phyloP scores from a whole-genome alignment of 2,888 invertebrate genomes.

The Plusia festucae region DNA sequence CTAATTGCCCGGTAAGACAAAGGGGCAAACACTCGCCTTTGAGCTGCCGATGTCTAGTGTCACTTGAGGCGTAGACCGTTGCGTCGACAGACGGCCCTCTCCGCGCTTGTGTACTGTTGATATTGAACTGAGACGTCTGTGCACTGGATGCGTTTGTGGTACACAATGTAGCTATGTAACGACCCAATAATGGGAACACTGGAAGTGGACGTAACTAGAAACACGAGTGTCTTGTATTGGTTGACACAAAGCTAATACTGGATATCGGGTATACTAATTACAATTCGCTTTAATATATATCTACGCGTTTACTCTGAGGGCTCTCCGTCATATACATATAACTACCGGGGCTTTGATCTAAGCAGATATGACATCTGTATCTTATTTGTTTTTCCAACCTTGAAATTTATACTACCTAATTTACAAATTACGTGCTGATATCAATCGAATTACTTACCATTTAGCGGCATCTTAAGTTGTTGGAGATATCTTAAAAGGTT shows the following conservation, averaged over 20 bases:
- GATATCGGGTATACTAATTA: slow-evolving; percentile 7
- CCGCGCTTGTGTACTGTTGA: slow-evolving; percentile 65
- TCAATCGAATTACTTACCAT: not conserved
- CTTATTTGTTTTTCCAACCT: not conserved
- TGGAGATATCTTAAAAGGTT: slow-evolving; percentile 2
- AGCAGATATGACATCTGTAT: not conserved
- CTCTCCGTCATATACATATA: not conserved
- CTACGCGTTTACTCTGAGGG: not conserved
- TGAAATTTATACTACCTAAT: not conserved
- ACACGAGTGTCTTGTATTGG: slow-evolving; percentile 39
- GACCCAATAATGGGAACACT: slow-evolving; percentile 35
- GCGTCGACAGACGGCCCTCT: slow-evolving; percentile 68
- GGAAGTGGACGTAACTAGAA: slow-evolving; percentile 36
- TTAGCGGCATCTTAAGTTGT: slow-evolving; percentile 4
- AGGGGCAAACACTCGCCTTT: slow-evolving; percentile 89
- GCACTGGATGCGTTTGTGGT: slow-evolving; percentile 49
- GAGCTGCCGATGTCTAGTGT: slow-evolving; percentile 84
- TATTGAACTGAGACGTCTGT: slow-evolving; percentile 60
- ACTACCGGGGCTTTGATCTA: not conserved
- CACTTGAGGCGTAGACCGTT: slow-evolving; percentile 83
- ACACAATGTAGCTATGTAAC: slow-evolving; percentile 35
- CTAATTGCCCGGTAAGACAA: slow-evolving; percentile 89
- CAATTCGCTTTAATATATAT: not conserved
- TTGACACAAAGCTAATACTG: slow-evolving; percentile 25
- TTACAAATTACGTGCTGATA: not conserved